A percentile compares a stretch with the other conserved stretches of the same genome.
Conservation (phyloP, 2,888 invertebrate species). For the Tryphoninae sp. region DNA sequence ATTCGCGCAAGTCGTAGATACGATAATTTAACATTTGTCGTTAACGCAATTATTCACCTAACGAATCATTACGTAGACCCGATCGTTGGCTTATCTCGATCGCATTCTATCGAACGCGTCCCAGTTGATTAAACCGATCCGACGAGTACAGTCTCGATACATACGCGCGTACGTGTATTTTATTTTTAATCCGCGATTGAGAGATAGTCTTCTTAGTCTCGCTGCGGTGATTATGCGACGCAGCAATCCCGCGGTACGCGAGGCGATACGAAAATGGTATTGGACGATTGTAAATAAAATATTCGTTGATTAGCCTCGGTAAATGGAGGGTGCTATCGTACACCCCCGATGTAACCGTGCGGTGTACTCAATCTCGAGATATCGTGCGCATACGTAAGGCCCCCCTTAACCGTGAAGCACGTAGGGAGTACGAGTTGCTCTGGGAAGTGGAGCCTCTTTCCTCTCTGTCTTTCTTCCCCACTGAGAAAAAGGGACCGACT, state of each 20-base stretch:
- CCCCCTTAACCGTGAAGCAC: conserved; percentile 59
- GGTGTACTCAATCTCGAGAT: conserved; percentile 57
- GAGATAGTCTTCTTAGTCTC: conserved; percentile 8
- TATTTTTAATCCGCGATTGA: conserved; percentile 32
- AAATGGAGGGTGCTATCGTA: conserved; percentile 34
- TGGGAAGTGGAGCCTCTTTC: conserved; percentile 45
- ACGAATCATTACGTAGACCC: conserved; percentile 18
- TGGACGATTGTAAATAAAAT: conserved; percentile 51
- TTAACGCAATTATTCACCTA: conserved; percentile 47
- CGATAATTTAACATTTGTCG: conserved; percentile 20
- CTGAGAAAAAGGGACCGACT: conserved; percentile 74
- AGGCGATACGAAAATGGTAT: conserved; percentile 14
- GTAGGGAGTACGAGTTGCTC: conserved; percentile 43
- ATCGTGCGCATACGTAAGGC: conserved; percentile 58
- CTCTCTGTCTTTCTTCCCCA: conserved; percentile 40
- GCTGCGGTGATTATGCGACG: not conserved
- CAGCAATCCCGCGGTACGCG: not conserved
- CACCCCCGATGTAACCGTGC: conserved; percentile 38
- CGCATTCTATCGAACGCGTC: conserved; percentile 20
- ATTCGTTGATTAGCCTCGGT: conserved; percentile 53
- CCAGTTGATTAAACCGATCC: conserved; percentile 28
- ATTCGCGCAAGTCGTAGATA: conserved; percentile 29
- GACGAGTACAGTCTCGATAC: conserved; percentile 7
- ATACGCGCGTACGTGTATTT: not conserved
- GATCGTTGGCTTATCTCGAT: conserved; percentile 32